Evolutionary conservation across 2,113 vertebrate species (phyloP).

Genomic region (Suricata suricatta): DNA sequence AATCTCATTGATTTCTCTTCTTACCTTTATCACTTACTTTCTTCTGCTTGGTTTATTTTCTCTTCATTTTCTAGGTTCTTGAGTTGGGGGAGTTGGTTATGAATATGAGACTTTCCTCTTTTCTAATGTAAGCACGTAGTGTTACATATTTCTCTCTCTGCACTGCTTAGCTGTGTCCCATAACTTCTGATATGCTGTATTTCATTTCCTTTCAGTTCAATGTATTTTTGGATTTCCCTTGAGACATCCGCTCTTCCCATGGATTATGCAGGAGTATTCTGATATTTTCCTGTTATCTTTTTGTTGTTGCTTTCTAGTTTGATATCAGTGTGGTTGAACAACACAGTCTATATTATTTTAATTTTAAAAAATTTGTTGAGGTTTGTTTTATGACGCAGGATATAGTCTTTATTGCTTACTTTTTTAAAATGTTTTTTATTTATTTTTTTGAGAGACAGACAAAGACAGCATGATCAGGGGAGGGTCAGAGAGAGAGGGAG

Average conservation of each 20-base stretch:
- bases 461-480: no score
- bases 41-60: neutral
- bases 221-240: slow-evolving; percentile 55
- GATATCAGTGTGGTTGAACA: neutral
- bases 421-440: no score
- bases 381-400: neutral
- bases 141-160: neutral
- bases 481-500: no score
- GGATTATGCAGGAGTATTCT: neutral
- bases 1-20: neutral
- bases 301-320: neutral
- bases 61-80: neutral
- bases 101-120: neutral
- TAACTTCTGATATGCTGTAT: neutral
- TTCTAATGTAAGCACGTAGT: neutral
- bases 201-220: slow-evolving; percentile 40
- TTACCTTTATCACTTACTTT: neutral
- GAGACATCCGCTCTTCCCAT: slow-evolving; percentile 40
- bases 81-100: neutral
- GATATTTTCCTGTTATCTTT: neutral
- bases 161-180: neutral
- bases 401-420: neutral
- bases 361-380: slow-evolving; percentile 27
- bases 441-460: no score
- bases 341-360: neutral